Evolutionary conservation across 2,888 invertebrate genomes (phyloP), one percentile per base, ranked within the genome.

Genomic region (Tetragonula carbonaria): DNA sequence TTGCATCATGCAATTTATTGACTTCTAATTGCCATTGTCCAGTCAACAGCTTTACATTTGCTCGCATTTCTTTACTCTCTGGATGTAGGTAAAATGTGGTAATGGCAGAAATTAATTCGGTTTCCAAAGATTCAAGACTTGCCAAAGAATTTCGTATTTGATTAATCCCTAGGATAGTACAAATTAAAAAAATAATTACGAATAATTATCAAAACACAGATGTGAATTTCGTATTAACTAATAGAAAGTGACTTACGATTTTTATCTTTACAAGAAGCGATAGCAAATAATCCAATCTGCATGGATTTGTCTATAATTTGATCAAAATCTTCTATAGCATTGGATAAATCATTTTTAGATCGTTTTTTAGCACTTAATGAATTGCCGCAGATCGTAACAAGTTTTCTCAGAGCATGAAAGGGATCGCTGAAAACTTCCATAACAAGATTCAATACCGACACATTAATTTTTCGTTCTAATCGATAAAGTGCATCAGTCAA

Each of bases 241-340:
- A 63, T 33, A 18, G 11, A 72, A 55, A 74, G 84, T 84, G 78
- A 94, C 95, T 93, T 91, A 95, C 95, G 93, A 86, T 93, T 93
- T 57, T 91, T 90, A 89, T 95, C 94, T 68, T 94, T 95, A 73
- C 96, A 95, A 88, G 96, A 96, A 6, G 97, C 96, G 67, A 97
- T 95, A n/a, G 97, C 96, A 94, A 97, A 97, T 72, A 96, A 95
- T 68, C 97, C 97, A 90, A 97, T 96, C 91, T 97, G 97, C 94
- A 96, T 95, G 72, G 96, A 94, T 88, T 96, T 95, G 91, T 97
- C 97, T 90, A 96, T 96, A 82, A 96, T 95, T 85, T 96, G 94
- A 95, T 97, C 97, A 94, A 97, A 96, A 57, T 96, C 96, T 83
- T 96, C 96, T 18, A 96, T 95, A 81, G 95, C 94, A 50, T 92